Evolutionary conservation across 92 coral and sea anemone genomes (phyloP).

Genomic region (Pocillopora meandrina): DNA sequence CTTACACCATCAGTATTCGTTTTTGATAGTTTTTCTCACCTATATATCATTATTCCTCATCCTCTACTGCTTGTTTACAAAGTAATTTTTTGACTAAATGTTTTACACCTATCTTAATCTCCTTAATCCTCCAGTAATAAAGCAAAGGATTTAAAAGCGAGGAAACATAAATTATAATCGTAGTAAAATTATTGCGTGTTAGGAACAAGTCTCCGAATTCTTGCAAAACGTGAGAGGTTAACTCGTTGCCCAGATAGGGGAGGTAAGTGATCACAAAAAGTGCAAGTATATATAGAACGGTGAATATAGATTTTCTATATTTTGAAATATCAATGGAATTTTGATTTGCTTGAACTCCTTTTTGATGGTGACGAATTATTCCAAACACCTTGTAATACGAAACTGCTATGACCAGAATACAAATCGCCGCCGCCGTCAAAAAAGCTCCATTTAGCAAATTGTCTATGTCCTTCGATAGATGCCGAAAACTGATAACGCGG

Average conservation of each 20-base stretch:
- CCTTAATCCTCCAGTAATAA: neutral
- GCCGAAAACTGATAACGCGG: neutral
- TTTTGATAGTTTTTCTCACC: too few relatives aligned
- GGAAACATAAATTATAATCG: neutral
- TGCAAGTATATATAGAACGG: neutral
- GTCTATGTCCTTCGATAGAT: neutral
- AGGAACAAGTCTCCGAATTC: too few relatives aligned
- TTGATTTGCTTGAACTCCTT: neutral
- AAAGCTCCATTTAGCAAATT: neutral
- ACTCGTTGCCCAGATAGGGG: neutral
- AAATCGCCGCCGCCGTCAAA: neutral
- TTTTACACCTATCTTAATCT: neutral
- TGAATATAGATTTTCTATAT: neutral
- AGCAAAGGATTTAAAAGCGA: neutral
- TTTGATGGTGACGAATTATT: slow-evolving; percentile 6
- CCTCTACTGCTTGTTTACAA: neutral
- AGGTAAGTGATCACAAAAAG: neutral
- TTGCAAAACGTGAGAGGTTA: neutral
- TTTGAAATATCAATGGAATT: neutral
- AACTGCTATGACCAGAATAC: neutral
- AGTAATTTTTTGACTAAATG: neutral
- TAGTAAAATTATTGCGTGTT: too few relatives aligned
- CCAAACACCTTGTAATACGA: neutral
- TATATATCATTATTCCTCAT: neutral
- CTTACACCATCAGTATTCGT: too few relatives aligned